These are phyloP conservation scores for Corythaixoides concolor DNA, from an alignment of 2,113 vertebrate genomes.

Conservation along the genomic window DNA sequence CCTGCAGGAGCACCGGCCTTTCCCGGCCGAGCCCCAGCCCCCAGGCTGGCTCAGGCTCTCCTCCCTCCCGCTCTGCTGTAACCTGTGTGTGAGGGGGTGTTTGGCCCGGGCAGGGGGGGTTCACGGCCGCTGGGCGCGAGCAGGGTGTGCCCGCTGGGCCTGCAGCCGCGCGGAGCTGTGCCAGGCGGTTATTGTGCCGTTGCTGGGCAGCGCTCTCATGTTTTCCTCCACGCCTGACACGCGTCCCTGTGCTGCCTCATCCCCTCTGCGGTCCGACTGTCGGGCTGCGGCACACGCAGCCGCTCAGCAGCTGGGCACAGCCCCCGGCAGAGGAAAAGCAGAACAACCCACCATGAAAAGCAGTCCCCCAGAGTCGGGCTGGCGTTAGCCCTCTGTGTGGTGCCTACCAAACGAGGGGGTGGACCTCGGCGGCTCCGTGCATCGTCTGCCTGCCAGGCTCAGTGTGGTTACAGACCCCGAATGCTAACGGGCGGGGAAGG, in stretches of 20 bases:
- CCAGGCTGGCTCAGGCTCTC: accelerated
- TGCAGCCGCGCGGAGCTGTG: not conserved
- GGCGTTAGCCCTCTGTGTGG: accelerated
- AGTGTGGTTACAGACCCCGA: accelerated
- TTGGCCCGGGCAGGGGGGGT: accelerated
- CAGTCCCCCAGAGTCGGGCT: accelerated
- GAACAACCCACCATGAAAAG: accelerated
- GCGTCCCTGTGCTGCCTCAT: not conserved
- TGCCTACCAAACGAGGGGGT: not conserved
- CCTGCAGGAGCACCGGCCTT: not conserved
- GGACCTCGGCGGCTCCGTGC: not conserved
- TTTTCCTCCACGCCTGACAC: slow-evolving; percentile 50
- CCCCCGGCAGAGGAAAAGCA: accelerated
- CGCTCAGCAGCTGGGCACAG: not conserved
- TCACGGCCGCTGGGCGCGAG: not conserved
- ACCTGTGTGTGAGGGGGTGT: not conserved
- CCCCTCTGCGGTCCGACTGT: not conserved
- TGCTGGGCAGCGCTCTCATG: slow-evolving; percentile 62
- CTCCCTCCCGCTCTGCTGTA: accelerated
- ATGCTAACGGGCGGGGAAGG: not conserved
- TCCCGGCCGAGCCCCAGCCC: not conserved
- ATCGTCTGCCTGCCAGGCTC: accelerated
- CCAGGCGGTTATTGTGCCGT: not conserved
- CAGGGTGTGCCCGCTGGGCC: not conserved
- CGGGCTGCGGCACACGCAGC: not conserved